Evolutionary conservation across 2,113 vertebrate species (phyloP).

Genomic region (Cyanistes caeruleus): DNA sequence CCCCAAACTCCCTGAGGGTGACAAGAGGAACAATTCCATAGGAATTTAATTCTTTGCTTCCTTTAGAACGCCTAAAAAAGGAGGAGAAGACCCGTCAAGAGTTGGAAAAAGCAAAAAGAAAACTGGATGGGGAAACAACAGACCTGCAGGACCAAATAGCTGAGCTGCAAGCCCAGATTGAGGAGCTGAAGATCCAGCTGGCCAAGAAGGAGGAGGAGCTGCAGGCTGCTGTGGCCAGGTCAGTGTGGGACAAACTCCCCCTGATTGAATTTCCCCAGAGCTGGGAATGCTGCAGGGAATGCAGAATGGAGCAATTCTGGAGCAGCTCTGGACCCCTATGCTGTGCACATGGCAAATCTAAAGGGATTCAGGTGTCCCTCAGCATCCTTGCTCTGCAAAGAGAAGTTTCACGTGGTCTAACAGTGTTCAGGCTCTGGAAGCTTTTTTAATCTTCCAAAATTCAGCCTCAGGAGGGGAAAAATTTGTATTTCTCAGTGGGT

Average conservation of each 20-base stretch:
- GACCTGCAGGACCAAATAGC: constrained; percentile 97
- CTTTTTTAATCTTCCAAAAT: not conserved
- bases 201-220: constrained; percentile 97
- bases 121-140: constrained; percentile 93
- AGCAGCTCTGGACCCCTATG: not conserved
- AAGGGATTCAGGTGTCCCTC: not conserved
- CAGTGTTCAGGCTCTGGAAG: not conserved
- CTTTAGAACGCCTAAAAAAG: constrained; percentile 92
- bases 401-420: fast-evolving
- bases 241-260: not conserved
- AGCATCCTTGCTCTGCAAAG: not conserved
- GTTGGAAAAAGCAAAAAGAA: constrained; percentile 95
- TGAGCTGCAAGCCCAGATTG: constrained; percentile 93
- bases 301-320: not conserved
- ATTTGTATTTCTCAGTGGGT: not conserved
- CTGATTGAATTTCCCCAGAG: not conserved
- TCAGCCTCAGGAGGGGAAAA: not conserved
- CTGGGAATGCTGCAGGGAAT: not conserved
- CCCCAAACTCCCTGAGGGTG: not conserved
- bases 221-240: constrained; percentile 90
- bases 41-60: not conserved
- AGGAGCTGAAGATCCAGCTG: constrained; percentile 93
- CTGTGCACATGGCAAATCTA: not conserved
- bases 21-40: not conserved
- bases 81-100: constrained; percentile 97